phyloP scores from a whole-genome alignment of 2,113 vertebrate species.

The Thunnus thynnus region DNA sequence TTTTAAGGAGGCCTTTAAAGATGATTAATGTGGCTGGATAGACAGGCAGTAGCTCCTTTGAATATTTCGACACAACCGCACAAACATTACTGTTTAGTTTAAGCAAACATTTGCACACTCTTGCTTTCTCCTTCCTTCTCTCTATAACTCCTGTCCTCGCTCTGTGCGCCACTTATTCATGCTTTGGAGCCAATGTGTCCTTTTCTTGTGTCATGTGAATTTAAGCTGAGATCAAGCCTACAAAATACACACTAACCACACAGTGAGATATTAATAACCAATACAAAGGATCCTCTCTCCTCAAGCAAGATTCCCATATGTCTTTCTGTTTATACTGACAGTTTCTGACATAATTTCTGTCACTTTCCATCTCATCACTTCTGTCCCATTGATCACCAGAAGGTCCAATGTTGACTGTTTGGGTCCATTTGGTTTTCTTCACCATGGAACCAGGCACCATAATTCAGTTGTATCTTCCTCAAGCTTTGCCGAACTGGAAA shows the following conservation, averaged over 20 bases:
- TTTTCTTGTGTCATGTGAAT: neutral
- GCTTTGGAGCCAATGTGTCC: neutral
- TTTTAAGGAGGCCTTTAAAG: neutral
- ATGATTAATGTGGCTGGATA: slow-evolving; percentile 20
- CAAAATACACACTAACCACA: neutral
- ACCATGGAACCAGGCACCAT: neutral
- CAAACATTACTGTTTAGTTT: slow-evolving; percentile 60
- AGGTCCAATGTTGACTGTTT: neutral
- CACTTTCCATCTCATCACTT: too few species aligned
- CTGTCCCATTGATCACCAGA: too few species aligned
- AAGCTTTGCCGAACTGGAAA: neutral
- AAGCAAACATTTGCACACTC: slow-evolving; percentile 71
- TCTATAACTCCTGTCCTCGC: neutral
- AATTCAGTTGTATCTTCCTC: neutral
- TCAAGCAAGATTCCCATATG: too few species aligned
- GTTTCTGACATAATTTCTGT: too few species aligned
- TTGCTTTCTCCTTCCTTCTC: slow-evolving; percentile 7
- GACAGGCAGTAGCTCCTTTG: slow-evolving; percentile 31
- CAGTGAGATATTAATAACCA: neutral
- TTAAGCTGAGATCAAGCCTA: neutral
- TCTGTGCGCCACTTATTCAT: slow-evolving; percentile 35
- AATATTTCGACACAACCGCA: slow-evolving; percentile 57
- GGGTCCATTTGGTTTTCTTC: too few species aligned
- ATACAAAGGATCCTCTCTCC: neutral
- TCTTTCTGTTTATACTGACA: too few species aligned